These are phyloP conservation scores for Ganaspis brasiliensis DNA, from an alignment of 2,888 invertebrate genomes.

Conservation along the genomic window DNA sequence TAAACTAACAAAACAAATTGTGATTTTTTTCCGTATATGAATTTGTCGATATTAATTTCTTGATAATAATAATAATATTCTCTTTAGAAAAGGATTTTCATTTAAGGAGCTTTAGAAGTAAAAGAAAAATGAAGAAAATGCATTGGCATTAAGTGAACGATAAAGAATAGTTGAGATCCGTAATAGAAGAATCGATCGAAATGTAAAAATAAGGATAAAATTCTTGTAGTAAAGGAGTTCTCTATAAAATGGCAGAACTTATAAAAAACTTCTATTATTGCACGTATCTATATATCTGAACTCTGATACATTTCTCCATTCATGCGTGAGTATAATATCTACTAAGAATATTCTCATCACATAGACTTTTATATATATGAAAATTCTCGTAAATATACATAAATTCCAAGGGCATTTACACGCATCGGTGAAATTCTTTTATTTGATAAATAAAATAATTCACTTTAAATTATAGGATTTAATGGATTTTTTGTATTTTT, in stretches of 20 bases:
- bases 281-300: neutral
- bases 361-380: no score
- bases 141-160: constrained; percentile 13
- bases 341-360: no score
- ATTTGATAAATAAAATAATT: no score
- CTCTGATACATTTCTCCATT: neutral
- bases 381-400: no score
- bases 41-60: neutral
- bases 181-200: constrained; percentile 2
- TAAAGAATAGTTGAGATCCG: neutral
- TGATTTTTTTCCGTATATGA: neutral
- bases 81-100: neutral
- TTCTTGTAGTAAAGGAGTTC: neutral
- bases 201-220: constrained; percentile 4
- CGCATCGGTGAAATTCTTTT: no score
- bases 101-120: neutral
- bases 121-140: neutral
- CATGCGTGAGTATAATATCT: neutral
- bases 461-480: no score
- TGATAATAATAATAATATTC: neutral
- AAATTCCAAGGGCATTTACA: no score
- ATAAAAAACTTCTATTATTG: constrained; percentile 3
- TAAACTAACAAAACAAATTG: no score
- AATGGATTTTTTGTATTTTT: no score
- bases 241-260: neutral